Base-by-base conservation (phyloP, 2,797 vertebrate species). In the Melanotaenia parkinsoni region DNA sequence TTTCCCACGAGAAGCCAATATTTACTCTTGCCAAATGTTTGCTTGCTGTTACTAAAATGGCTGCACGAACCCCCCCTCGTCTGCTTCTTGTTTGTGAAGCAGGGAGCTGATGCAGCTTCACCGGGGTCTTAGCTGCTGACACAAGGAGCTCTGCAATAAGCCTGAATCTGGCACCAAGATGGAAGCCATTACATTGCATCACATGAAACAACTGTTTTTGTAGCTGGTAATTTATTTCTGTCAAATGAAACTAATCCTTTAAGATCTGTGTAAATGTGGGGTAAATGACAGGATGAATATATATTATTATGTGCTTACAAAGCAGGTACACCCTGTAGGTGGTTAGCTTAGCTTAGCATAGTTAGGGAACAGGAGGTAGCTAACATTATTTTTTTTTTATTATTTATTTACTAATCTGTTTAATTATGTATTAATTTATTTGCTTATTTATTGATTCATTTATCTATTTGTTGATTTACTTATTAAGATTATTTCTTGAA, bases 21-120 rank as follows among this genome's bases (percentile, higher is more conserved):
- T 86, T 86, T 69, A 78, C 74, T 85, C 81, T 59, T 62, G 59
- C 70, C 72, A 71, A 73, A 75, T 78, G 61, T 84, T 83, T 85
- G 64, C 64, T 85, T 70, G 76, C 72, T 75, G 71, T 71, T 84
- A 40, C 80, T 81, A 82, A 85, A 80, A 74, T 14, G 37, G 82
- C 82, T 40, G 58, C n/a, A 30, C 54, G 74, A 45, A 28, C 38
- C 30, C 16, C 32, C 30, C 33, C 22, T 22, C 37, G 1, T 18
- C 56, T 12, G 0, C 58, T 26, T 45, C 56, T 66, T 76, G 76
- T 81, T 79, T 67, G 69, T 60, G 60, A 79, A 81, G 35, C 58
- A 13, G n/a, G 61, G 70, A 40, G 65, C 43, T 40, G 53, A 70
- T 67, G 61, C 32, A 30, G 51, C 57, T 12, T 76, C 72, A 53